Percentiles rank a stretch among this genome's conserved stretches.
Conservation (phyloP, 2,113 vertebrate species). For the Passer montanus region DNA sequence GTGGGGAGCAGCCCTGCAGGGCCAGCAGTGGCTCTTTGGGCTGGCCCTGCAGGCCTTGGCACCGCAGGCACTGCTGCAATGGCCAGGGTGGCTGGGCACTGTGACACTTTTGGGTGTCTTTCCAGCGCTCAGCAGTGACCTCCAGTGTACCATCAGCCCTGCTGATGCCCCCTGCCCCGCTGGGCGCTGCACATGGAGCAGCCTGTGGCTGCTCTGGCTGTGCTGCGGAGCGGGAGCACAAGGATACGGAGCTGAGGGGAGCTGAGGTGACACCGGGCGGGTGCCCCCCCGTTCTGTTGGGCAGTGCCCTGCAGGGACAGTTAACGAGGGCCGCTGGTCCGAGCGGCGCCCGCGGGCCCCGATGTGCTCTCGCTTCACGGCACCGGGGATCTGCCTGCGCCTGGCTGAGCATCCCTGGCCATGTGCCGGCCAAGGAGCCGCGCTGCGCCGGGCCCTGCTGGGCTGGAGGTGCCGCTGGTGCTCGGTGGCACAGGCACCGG, state of each 20-base stretch:
- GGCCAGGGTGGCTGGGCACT: not conserved
- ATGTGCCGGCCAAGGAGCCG: not conserved
- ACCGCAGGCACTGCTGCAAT: no score
- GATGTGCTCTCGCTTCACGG: conserved; percentile 53
- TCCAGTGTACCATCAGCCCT: not conserved
- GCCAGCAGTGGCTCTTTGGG: not conserved
- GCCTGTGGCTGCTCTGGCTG: not conserved
- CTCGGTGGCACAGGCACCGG: rapidly evolving
- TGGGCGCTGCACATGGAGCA: rapidly evolving
- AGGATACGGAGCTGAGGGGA: not conserved
- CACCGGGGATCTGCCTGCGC: not conserved
- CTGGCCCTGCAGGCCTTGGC: no score
- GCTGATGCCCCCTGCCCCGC: rapidly evolving
- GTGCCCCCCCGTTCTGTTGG: not conserved
- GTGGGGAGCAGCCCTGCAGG: not conserved
- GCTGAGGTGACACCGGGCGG: not conserved
- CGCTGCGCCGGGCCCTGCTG: rapidly evolving
- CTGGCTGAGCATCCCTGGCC: conserved; percentile 44
- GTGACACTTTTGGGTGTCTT: not conserved
- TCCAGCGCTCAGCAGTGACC: not conserved
- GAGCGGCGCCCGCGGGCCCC: not conserved
- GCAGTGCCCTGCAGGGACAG: not conserved
- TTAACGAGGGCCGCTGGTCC: not conserved
- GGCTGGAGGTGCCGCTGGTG: not conserved
- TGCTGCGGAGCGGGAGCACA: not conserved